Evolutionary conservation across 2,113 vertebrate species (phyloP).

Genomic region (Poecile atricapillus): DNA sequence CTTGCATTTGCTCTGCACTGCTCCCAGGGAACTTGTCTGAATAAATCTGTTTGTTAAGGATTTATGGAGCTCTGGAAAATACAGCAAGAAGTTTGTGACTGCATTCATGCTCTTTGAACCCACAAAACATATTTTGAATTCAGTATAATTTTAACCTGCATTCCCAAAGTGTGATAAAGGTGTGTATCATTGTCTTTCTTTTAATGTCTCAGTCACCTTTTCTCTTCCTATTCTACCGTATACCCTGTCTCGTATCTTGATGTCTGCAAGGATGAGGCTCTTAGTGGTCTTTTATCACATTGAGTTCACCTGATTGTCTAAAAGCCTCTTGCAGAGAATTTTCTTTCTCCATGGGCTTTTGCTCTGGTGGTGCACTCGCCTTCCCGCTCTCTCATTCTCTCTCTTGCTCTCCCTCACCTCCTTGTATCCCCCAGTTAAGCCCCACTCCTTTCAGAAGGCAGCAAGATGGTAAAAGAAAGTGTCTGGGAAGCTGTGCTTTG

Average conservation of each 20-base stretch:
- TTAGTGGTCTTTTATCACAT: not conserved
- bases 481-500: not conserved
- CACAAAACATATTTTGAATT: not conserved
- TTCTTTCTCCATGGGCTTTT: not conserved
- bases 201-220: not conserved
- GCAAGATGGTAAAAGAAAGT: not conserved
- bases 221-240: not conserved
- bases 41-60: slow-evolving; percentile 28
- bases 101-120: not conserved
- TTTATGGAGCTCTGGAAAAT: not conserved
- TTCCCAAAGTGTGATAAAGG: not conserved
- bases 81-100: not conserved
- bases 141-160: not conserved
- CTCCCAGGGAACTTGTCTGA: not conserved
- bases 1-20: not conserved
- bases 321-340: not conserved
- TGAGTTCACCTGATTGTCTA: not conserved
- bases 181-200: not conserved
- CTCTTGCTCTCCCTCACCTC: not conserved
- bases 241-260: not conserved
- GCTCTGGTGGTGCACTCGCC: not conserved
- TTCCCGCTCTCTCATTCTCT: not conserved
- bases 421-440: not conserved
- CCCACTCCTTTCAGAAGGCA: not conserved
- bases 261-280: not conserved